Base-by-base conservation (phyloP, 2,888 invertebrate species). In the Xylocampa areola region DNA sequence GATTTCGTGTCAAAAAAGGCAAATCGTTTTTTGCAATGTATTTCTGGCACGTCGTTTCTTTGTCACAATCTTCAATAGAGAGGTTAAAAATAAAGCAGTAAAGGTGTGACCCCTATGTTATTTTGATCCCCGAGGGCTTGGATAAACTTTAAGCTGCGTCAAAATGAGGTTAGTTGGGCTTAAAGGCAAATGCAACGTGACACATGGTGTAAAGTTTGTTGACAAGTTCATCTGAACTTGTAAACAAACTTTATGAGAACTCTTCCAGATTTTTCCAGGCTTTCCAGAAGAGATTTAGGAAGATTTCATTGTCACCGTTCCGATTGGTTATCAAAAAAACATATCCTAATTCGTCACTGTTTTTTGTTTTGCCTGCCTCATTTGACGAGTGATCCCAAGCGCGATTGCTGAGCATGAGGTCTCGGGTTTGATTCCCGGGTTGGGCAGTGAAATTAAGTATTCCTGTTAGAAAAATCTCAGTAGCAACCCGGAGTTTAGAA, bases 31-130 rank as follows among this genome's bases (percentile, higher is more conserved):
- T 25, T 11, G 5, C 4, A 21, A 30, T 40, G n/a, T 36, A 33
- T 37, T 43, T 62, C 1, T 10, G 17, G 14, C 4, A 4, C 3
- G 6, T 3, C 29, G 11, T 14, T 19, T 11, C 44, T 59, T 65
- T 29, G 16, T 21, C 4, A 13, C 4, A 41, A 8, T 41, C 5
- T 45, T 45, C 17, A 66, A 47, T 49, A 14, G 10, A 25, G 13
- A 19, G 27, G 16, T 36, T 66, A 29, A 58, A 50, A 58, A 50
- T 45, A 65, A 45, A 44, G 16, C 27, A 32, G 21, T 14, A 30
- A 40, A 44, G 30, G 58, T 16, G 30, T 3, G 4, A 7, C 14
- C 17, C 4, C n/a, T 30, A 32, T 45, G 17, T 32, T 65, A 49
- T 45, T 66, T 63, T 37, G 41, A 49, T 33, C 30, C 11, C 14